Evolutionary conservation across 2,113 vertebrate species (phyloP).

Genomic region (Ammodytes dubius): DNA sequence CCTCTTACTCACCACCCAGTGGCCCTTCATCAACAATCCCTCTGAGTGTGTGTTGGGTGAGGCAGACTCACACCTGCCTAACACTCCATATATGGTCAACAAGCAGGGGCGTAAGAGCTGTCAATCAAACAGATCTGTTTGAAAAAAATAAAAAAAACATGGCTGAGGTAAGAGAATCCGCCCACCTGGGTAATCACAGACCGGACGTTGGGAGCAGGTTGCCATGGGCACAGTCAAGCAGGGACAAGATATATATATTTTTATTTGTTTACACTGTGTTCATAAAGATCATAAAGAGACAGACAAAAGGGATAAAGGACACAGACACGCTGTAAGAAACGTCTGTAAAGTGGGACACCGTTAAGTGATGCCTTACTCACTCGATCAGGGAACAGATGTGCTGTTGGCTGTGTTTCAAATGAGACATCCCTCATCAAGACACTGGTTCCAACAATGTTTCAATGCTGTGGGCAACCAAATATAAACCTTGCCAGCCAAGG

Average conservation of each 20-base stretch:
- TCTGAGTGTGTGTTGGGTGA: slow-evolving; percentile 3
- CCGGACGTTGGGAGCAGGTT: slow-evolving; percentile 1
- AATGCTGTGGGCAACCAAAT: no score
- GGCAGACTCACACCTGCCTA: neutral
- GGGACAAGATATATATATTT: slow-evolving; percentile 6
- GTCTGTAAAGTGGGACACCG: neutral
- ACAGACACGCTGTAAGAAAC: neutral
- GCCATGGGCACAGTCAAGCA: slow-evolving; percentile 40
- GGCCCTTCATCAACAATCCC: slow-evolving; percentile 6
- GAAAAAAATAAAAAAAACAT: slow-evolving; percentile 5
- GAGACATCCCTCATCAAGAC: neutral
- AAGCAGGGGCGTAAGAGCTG: slow-evolving; percentile 24
- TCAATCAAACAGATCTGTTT: slow-evolving; percentile 40
- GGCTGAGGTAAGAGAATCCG: slow-evolving; percentile 22
- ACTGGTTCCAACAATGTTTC: no score
- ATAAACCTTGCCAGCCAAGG: no score
- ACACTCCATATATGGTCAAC: slow-evolving; percentile 48
- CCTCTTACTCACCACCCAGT: slow-evolving; percentile 63
- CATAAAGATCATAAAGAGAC: neutral
- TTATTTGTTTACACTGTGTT: no score
- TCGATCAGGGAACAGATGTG: slow-evolving; percentile 51
- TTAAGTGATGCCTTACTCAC: neutral
- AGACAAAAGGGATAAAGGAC: slow-evolving; percentile 6
- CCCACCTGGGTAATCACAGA: slow-evolving; percentile 6
- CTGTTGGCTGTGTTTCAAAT: slow-evolving; percentile 11